Base-by-base conservation (phyloP, 2,888 invertebrate genomes). In the Drosophila mimetica region DNA sequence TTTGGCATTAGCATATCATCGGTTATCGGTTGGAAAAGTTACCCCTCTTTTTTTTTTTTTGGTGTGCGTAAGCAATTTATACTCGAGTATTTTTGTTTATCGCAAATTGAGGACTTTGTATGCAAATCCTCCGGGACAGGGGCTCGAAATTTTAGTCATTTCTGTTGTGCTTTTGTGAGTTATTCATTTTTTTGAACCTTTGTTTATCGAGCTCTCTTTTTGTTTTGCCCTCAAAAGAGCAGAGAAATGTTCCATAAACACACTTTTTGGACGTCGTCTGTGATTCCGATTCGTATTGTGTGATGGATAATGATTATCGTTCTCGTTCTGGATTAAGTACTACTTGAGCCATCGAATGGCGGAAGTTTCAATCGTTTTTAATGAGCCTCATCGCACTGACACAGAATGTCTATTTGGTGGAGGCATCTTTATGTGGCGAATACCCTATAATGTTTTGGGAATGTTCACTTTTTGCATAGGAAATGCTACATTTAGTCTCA, bases 281-380 rank as follows among this genome's bases (percentile, higher is more conserved):
- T 18, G 11, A 14, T 8, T 54, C 8, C 11, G 30, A 46, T 13
- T 30, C 16, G 1, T 4, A 6, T 30, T 30, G 8, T 28, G 46
- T 18, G 46, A 46, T 30, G 44, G 25, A 25, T 44, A 44, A 6
- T 28, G 30, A 32, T 66, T 52, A 6, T 20, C 20, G 28, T 16
- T 20, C 46, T 47, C 39, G 7, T 2, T 22, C 34, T 30, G 34
- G 20, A 4, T 11, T 22, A 4, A 30, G 46, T 13, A 22, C 8
- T 18, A 46, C n/a, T 36, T 47, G 16, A 14, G 14, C 30, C 34
- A 44, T 58, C 47, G 41, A 48, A 32, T 58, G 63, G 71, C 84
- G 81, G 85, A 81, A 86, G 81, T 84, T 75, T 77, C 78, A 84
- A 81, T 81, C 85, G 60, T 80, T 77, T 80, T 86, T 72, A 86